Base-by-base conservation (phyloP, 2,797 vertebrate species). In the Decapterus maruadsi region DNA sequence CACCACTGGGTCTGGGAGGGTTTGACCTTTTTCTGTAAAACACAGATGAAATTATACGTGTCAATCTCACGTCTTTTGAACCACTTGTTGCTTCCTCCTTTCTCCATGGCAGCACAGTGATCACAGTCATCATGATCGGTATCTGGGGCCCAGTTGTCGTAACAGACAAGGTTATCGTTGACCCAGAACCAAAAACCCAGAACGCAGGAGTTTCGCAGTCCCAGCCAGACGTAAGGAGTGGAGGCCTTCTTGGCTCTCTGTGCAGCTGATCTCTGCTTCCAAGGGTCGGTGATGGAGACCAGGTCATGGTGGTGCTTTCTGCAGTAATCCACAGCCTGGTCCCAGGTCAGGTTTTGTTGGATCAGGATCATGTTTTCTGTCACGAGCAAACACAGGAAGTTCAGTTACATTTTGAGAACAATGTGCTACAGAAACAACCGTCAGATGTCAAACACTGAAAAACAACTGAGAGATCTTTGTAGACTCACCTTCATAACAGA, bases 161-260 rank as follows among this genome's bases (percentile, higher is more conserved):
- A 60, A 53, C 0, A 0, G 58, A 80, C 42, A 0, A 0, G 0
- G 0, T 68, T 0, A 0, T 78, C 56, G 11, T 2, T 72, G 75
- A 86, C 59, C 81, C 87, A 87, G 61, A 87, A 60, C 85, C 87
- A 89, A 0, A 72, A 48, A 2, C 34, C 70, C 57, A 89, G 65
- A 34, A 22, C 7, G 64, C 83, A 86, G 67, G 31, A 66, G 79
- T 80, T 87, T 45, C n/a, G 42, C 77, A 89, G 72, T 31, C 82
- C 84, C 38, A 86, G 19, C 86, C 88, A 89, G 53, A 90, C n/a
- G 1, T 1, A 3, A 2, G 1, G 0, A 0, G 22, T 50, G 0
- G 0, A 0, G n/a, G 82, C 73, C 0, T 4, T 4, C 11, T 65
- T 26, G 22, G 45, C 73, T 42, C 11, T 42, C 40, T 4, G 40